Conservation (phyloP, 2,797 vertebrate species). For the Syngnathus rostellatus region DNA sequence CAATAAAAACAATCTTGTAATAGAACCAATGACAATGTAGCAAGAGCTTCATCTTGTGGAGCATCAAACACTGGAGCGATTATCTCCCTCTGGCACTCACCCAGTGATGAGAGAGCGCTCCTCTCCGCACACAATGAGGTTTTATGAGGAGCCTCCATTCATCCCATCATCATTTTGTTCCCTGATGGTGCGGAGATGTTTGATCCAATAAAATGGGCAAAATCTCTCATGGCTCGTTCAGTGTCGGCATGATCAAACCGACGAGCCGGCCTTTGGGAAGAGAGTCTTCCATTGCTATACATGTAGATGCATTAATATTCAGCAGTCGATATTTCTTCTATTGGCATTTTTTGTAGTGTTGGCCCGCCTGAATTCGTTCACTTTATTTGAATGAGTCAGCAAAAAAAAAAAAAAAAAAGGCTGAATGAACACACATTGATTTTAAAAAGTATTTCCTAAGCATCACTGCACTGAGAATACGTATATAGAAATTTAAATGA, state of each 20-base stretch:
- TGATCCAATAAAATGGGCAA: slow-evolving; percentile 15
- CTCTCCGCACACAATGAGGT: slow-evolving; percentile 43
- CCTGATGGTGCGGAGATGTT: slow-evolving; percentile 3
- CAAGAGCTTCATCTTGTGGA: slow-evolving; percentile 37
- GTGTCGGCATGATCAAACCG: neutral
- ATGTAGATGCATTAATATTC: neutral
- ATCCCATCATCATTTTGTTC: slow-evolving; percentile 20
- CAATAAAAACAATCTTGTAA: neutral
- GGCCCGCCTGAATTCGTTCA: too few relatives aligned
- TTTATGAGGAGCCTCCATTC: slow-evolving; percentile 45
- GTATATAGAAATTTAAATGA: too few relatives aligned
- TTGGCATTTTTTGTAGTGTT: too few relatives aligned
- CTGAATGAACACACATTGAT: too few relatives aligned
- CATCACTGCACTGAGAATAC: too few relatives aligned
- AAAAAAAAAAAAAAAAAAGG: too few relatives aligned
- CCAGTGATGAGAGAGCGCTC: slow-evolving; percentile 36
- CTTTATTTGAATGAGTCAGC: too few relatives aligned
- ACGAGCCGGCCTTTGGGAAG: neutral
- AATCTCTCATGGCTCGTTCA: slow-evolving; percentile 15
- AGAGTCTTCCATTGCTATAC: neutral
- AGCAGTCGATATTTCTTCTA: neutral
- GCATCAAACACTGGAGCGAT: slow-evolving; percentile 9
- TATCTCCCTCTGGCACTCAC: slow-evolving; percentile 5
- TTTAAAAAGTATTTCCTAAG: too few relatives aligned
- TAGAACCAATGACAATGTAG: neutral